Evolutionary conservation across 2,113 vertebrate genomes (phyloP).

Genomic region (Cebidichthys violaceus): DNA sequence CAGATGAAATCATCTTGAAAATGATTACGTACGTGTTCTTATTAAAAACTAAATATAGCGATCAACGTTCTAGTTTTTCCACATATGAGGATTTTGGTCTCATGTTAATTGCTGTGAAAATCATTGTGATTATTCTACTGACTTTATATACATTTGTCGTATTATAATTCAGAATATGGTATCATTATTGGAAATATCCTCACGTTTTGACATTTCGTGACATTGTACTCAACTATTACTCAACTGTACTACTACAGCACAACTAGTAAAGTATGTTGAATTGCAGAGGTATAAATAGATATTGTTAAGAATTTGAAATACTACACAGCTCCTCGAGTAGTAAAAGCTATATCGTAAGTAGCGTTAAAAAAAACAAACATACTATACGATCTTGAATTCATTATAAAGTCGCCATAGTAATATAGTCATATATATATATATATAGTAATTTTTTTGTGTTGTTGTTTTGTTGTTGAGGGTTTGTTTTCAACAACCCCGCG

Average conservation of each 20-base stretch:
- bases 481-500: conserved; percentile 12
- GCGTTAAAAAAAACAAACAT: background rate
- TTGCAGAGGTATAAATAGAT: background rate
- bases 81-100: background rate
- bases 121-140: background rate
- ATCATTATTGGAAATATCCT: background rate
- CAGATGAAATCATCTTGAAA: background rate
- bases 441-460: background rate
- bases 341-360: background rate
- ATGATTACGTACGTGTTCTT: background rate
- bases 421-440: background rate
- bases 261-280: background rate
- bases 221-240: background rate
- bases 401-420: background rate
- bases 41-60: background rate
- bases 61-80: background rate
- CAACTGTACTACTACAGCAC: background rate
- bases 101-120: background rate
- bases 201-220: background rate
- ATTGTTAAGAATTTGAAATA: background rate
- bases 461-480: conserved; percentile 37
- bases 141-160: background rate
- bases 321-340: background rate
- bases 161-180: background rate
- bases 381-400: background rate